A percentile compares a stretch with the other conserved stretches of the same genome.
phyloP scores from a whole-genome alignment of 2,888 invertebrate species.

The Drepana falcataria region DNA sequence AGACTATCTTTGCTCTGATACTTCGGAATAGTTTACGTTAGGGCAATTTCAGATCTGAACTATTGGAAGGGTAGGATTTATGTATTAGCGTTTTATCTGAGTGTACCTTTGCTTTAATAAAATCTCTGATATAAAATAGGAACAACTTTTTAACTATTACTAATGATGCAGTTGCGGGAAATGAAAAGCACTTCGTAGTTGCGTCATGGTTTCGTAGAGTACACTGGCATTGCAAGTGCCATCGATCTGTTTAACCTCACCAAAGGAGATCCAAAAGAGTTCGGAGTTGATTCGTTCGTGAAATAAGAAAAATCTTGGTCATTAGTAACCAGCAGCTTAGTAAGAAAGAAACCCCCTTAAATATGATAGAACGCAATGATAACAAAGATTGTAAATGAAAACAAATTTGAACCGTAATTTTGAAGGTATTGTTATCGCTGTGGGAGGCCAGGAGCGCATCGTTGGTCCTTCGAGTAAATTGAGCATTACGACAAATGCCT shows the following conservation, averaged over 20 bases:
- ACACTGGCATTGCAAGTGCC: too few species aligned
- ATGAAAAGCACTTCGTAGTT: too few species aligned
- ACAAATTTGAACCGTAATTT: conserved; percentile 43
- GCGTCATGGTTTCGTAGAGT: too few species aligned
- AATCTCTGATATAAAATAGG: too few species aligned
- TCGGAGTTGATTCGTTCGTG: too few species aligned
- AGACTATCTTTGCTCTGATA: conserved; percentile 8
- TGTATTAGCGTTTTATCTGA: not conserved
- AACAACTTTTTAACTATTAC: too few species aligned
- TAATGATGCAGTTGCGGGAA: too few species aligned
- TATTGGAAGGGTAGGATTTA: not conserved
- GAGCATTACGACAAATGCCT: conserved; percentile 63
- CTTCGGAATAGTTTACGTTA: conserved; percentile 14
- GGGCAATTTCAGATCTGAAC: not conserved
- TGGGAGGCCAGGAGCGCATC: conserved; percentile 34
- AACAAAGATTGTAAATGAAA: conserved; percentile 7
- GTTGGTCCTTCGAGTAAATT: conserved; percentile 54
- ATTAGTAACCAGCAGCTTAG: not conserved
- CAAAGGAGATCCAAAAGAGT: too few species aligned
- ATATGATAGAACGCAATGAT: not conserved
- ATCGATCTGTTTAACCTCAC: too few species aligned
- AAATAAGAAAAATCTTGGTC: too few species aligned
- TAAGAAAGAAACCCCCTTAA: not conserved
- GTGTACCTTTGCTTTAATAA: not conserved
- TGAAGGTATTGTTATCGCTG: conserved; percentile 49